phyloP scores from a whole-genome alignment of 2,113 vertebrate genomes.

The Philantomba maxwellii region DNA sequence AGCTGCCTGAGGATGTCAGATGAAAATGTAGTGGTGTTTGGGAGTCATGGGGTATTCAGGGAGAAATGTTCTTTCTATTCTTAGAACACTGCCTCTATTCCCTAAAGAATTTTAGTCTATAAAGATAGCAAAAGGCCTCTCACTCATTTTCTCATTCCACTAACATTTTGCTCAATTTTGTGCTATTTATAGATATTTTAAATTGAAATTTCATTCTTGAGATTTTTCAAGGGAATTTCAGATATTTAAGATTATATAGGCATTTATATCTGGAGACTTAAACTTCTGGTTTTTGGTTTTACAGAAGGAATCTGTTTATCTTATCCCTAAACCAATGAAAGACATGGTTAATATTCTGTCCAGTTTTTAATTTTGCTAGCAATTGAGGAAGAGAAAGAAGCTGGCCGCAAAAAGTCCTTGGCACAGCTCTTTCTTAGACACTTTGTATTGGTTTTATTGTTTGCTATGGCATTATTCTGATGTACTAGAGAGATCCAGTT shows the following conservation, averaged over 20 bases:
- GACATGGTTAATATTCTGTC: background rate
- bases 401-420: background rate
- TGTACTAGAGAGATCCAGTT: background rate
- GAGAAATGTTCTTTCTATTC: conserved; percentile 34
- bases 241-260: background rate
- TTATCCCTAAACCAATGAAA: background rate
- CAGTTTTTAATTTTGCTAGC: background rate
- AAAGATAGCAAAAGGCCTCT: conserved; percentile 25
- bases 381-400: background rate
- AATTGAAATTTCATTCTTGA: conserved; percentile 39
- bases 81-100: conserved; percentile 32
- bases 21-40: background rate
- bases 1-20: background rate
- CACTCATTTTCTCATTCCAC: conserved; percentile 31
- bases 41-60: background rate
- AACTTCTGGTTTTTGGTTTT: background rate
- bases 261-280: conserved; percentile 1
- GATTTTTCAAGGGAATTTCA: conserved; percentile 32
- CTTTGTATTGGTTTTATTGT: background rate
- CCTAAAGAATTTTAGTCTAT: conserved; percentile 28
- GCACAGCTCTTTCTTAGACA: conserved; percentile 21
- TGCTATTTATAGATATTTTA: conserved; percentile 33
- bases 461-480: background rate
- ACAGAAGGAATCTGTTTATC: conserved; percentile 17
- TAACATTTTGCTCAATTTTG: conserved; percentile 28